phyloP scores from a whole-genome alignment of 2,113 vertebrate species.

The Cynoglossus semilaevis region DNA sequence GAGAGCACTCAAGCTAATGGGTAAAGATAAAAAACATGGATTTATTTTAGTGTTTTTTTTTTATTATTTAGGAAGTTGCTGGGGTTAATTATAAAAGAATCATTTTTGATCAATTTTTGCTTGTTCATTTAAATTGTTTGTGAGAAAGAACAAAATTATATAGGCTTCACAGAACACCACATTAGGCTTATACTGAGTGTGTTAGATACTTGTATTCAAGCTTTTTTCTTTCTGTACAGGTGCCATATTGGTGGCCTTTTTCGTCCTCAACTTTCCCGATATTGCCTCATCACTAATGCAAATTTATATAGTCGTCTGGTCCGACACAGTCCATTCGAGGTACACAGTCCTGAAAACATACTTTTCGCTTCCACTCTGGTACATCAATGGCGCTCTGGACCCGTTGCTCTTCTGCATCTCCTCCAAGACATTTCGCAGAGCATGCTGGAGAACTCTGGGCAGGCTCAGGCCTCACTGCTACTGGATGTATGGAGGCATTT shows the following conservation, averaged over 20 bases:
- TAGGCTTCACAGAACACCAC: too few species aligned
- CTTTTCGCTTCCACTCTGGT: slow-evolving; percentile 79
- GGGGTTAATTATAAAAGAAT: too few species aligned
- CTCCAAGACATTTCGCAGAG: slow-evolving; percentile 74
- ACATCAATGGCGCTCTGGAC: slow-evolving; percentile 77
- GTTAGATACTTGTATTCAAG: not conserved
- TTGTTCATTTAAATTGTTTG: too few species aligned
- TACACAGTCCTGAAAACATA: slow-evolving; percentile 78
- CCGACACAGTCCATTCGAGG: slow-evolving; percentile 58
- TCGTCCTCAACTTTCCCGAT: slow-evolving; percentile 79
- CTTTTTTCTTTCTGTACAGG: slow-evolving; percentile 56
- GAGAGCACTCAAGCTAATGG: slow-evolving; percentile 76
- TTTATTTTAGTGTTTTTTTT: not conserved
- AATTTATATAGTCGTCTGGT: slow-evolving; percentile 75
- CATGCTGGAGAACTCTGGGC: slow-evolving; percentile 70
- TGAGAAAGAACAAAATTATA: too few species aligned
- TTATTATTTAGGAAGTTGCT: too few species aligned
- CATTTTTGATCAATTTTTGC: too few species aligned
- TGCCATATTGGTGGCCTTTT: slow-evolving; percentile 75
- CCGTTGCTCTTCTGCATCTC: slow-evolving; percentile 79
- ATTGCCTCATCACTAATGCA: slow-evolving; percentile 79
- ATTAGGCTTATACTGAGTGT: too few species aligned
- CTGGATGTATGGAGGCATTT: slow-evolving; percentile 10
- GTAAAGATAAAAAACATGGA: slow-evolving; percentile 24
- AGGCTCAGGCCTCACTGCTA: slow-evolving; percentile 43